Percentiles rank a stretch among this genome's conserved stretches.
Conservation (phyloP, 1,140 invertebrate species). For the Bactericera cockerelli region DNA sequence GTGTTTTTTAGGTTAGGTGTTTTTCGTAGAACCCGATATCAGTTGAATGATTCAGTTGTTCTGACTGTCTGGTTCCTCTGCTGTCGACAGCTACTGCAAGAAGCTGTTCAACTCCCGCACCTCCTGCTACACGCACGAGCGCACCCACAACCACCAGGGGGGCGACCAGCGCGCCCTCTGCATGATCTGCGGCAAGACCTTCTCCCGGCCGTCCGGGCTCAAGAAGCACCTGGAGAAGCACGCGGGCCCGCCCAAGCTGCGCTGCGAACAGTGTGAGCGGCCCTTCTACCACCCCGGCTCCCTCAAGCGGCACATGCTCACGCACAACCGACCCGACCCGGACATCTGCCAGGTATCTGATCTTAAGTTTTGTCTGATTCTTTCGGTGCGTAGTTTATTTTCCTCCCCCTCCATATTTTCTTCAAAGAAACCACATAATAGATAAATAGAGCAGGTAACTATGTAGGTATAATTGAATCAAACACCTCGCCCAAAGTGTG, state of each 20-base stretch:
- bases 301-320: neutral
- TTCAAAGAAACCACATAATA: no score
- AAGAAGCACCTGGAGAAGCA: neutral
- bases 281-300: neutral
- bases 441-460: no score
- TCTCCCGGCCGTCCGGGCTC: neutral
- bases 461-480: no score
- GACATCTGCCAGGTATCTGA: neutral
- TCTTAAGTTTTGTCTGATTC: no score
- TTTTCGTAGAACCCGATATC: no score
- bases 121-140: neutral
- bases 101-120: neutral
- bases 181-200: neutral
- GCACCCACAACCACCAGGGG: neutral
- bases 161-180: neutral
- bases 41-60: no score
- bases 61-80: no score
- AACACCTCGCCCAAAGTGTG: no score
- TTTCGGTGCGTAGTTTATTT: no score
- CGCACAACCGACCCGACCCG: neutral
- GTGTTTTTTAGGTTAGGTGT: no score
- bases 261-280: neutral
- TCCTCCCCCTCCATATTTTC: no score
- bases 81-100: constrained; percentile 1
- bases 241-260: neutral